Evolutionary conservation across 2,113 vertebrate genomes (phyloP), one percentile per base, ranked within the genome.

Genomic region (Bujurquina vittata): DNA sequence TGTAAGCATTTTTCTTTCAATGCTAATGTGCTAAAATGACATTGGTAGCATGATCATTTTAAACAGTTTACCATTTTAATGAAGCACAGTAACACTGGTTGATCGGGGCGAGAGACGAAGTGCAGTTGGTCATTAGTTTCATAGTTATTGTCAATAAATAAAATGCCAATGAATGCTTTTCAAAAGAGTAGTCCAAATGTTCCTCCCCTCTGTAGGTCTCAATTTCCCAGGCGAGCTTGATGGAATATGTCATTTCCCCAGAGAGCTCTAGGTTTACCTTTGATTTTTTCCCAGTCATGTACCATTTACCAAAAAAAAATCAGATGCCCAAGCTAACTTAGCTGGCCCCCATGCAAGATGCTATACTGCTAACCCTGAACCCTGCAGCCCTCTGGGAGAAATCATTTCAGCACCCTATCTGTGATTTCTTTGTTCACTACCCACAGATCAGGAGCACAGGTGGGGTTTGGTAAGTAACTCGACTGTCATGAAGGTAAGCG

Each of bases 151-250:
- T 46, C 11, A 46, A 14, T 46, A 14, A 14, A 46, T 4, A 46
- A 46, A 12, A 46, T 4, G 11, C 43, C 43, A 14, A 12, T 11
- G 43, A 46, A 46, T 0, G 0, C 35, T 22, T 22, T 40, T 65
- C 35, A 40, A 65, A 63, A 65, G 0, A 23, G 12, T 43, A 23
- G 15, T 40, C n/a, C 37, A 46, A 1, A 67, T 26, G n/a, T 67
- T 67, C 0, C 0, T 67, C 37, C 46, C 62, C 14, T 43, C n/a
- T 17, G 3, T 23, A 46, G 14, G 10, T 65, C 22, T 43, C 37
- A 17, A 0, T 23, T 46, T 67, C 35, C 7, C 23, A 43, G n/a
- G 62, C 15, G 20, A 22, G 33, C 10, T 37, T 37, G 0, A 37
- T 4, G 6, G n/a, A 63, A 63, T 40, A 63, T 40, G 35, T 40